Percentiles rank a stretch among this genome's conserved stretches.
Conservation (phyloP, 2,113 vertebrate species). For the Tupaia chinensis region DNA sequence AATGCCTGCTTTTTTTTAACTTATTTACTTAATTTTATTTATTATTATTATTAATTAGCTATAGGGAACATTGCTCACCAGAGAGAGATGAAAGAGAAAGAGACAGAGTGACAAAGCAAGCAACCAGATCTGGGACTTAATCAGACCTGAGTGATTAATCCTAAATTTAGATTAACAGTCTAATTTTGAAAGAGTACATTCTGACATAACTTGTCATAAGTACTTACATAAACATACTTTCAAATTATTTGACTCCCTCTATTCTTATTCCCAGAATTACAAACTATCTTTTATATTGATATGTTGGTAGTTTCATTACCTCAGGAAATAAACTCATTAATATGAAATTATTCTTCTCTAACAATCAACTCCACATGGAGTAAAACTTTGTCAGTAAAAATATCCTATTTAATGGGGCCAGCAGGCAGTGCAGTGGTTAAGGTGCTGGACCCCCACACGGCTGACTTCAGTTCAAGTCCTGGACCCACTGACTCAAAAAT, state of each 20-base stretch:
- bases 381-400: neutral
- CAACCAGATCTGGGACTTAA: no score
- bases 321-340: neutral
- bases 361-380: neutral
- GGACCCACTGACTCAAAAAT: no score
- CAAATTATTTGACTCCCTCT: neutral
- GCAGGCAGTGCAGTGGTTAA: no score
- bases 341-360: neutral
- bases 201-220: neutral
- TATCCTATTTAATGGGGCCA: neutral
- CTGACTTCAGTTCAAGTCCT: no score
- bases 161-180: neutral
- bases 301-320: neutral
- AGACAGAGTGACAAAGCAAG: no score
- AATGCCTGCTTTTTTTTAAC: neutral
- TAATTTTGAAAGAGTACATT: neutral
- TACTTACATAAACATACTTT: neutral
- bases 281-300: neutral
- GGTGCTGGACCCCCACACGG: no score
- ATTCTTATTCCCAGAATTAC: neutral
- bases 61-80: no score
- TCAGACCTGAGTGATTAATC: neutral
- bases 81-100: no score
- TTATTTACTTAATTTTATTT: no score
- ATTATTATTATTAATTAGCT: no score